Percentiles rank a stretch among this genome's conserved stretches.
Conservation (phyloP, 2,888 invertebrate species). For the Drosophila bunnanda region DNA sequence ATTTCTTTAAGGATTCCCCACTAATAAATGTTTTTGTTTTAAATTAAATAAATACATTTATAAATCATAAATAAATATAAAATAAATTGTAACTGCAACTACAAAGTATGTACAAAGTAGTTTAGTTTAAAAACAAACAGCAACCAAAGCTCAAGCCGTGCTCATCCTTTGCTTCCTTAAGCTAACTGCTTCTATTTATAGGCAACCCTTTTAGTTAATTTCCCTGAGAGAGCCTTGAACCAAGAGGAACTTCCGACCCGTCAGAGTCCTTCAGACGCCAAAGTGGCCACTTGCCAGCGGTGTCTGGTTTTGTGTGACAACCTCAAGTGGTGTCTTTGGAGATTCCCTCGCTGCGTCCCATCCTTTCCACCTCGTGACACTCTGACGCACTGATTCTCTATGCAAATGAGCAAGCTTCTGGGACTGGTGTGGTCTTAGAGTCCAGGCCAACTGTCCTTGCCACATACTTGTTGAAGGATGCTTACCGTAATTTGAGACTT, state of each 20-base stretch:
- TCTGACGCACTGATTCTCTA: slow-evolving; percentile 11
- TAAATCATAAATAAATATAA: no score
- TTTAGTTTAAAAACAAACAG: no score
- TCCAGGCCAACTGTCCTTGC: slow-evolving; percentile 35
- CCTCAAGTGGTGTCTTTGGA: slow-evolving; percentile 35
- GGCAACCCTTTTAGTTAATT: slow-evolving; percentile 18
- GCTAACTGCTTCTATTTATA: slow-evolving; percentile 16
- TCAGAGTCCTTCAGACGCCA: slow-evolving; percentile 34
- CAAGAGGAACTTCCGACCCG: slow-evolving; percentile 25
- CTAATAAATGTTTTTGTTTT: not conserved
- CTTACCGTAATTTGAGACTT: slow-evolving; percentile 47
- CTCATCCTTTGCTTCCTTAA: not conserved
- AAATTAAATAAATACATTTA: not conserved
- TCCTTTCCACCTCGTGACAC: not conserved
- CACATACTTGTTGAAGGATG: slow-evolving; percentile 42
- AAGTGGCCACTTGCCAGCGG: slow-evolving; percentile 37
- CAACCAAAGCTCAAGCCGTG: not conserved
- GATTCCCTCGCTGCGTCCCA: slow-evolving; percentile 3
- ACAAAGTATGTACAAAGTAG: no score
- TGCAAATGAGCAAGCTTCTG: slow-evolving; percentile 35
- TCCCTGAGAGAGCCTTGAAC: slow-evolving; percentile 1
- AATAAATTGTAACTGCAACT: no score
- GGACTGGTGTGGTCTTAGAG: slow-evolving; percentile 1
- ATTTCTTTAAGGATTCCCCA: no score
- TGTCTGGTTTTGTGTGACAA: slow-evolving; percentile 26